Conservation (phyloP, 2,888 invertebrate species). For the Sinotaia quadrata region DNA sequence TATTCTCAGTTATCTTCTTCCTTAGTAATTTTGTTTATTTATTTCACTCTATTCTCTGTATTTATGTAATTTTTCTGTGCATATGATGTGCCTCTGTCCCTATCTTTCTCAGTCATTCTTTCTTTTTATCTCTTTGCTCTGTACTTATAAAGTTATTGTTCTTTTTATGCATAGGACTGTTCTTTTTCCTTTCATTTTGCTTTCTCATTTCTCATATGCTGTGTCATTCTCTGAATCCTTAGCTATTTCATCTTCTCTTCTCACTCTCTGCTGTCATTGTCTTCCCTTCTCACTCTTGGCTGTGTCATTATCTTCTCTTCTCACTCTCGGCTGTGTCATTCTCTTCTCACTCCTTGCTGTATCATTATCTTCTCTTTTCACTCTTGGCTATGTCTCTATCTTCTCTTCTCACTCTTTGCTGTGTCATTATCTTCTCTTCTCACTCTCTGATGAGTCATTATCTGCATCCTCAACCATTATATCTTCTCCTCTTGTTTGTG, state of each 20-base stretch:
- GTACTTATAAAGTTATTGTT: no score
- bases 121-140: no score
- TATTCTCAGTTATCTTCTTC: no score
- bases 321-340: not conserved
- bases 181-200: no score
- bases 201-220: no score
- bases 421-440: not conserved
- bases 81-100: no score
- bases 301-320: not conserved
- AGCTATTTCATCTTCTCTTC: not conserved
- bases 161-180: no score
- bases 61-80: no score
- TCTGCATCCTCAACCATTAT: conserved; percentile 1
- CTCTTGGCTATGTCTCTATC: not conserved
- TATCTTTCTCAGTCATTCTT: no score
- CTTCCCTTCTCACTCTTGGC: not conserved
- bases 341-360: not conserved
- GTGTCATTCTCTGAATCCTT: not conserved
- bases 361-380: not conserved
- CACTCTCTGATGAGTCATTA: not conserved
- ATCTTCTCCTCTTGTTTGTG: no score
- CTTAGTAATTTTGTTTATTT: no score
- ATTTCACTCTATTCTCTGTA: no score
- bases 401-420: not conserved
- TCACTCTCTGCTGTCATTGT: not conserved